phyloP scores from a whole-genome alignment of 2,888 invertebrate genomes.

The Adelphocoris suturalis region DNA sequence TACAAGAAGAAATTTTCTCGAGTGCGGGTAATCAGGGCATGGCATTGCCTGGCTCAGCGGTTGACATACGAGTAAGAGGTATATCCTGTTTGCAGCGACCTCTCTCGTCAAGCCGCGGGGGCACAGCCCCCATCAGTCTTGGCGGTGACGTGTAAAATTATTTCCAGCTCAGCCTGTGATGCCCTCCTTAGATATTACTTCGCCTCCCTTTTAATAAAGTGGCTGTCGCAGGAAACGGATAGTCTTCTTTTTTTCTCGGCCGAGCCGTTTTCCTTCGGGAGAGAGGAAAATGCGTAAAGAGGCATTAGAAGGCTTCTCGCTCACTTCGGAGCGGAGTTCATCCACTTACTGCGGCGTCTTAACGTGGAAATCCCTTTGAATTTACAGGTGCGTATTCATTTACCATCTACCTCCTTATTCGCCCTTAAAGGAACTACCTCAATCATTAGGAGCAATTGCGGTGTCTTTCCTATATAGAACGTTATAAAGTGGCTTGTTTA shows the following conservation, averaged over 20 bases:
- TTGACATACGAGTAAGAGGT: conserved; percentile 57
- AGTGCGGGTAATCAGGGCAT: conserved; percentile 39
- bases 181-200: conserved; percentile 71
- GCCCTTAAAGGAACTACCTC: not conserved
- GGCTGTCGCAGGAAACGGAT: conserved; percentile 68
- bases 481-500: not conserved
- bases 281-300: conserved; percentile 65
- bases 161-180: conserved; percentile 63
- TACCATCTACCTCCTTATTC: not conserved
- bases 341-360: conserved; percentile 49
- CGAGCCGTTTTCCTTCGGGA: conserved; percentile 24
- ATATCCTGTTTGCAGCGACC: conserved; percentile 58
- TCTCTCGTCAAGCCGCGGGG: conserved; percentile 18
- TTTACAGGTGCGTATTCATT: conserved; percentile 62
- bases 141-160: conserved; percentile 68
- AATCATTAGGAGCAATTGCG: conserved; percentile 27
- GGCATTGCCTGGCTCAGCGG: conserved; percentile 36
- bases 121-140: conserved; percentile 54
- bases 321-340: conserved; percentile 36
- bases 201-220: conserved; percentile 66
- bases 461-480: not conserved
- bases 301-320: conserved; percentile 62
- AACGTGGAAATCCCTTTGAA: conserved; percentile 52
- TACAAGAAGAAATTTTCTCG: conserved; percentile 9
- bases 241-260: conserved; percentile 49